Evolutionary conservation across 1,140 invertebrate genomes (phyloP), one percentile per base, ranked within the genome.

Genomic region (Eubasilissa regina): DNA sequence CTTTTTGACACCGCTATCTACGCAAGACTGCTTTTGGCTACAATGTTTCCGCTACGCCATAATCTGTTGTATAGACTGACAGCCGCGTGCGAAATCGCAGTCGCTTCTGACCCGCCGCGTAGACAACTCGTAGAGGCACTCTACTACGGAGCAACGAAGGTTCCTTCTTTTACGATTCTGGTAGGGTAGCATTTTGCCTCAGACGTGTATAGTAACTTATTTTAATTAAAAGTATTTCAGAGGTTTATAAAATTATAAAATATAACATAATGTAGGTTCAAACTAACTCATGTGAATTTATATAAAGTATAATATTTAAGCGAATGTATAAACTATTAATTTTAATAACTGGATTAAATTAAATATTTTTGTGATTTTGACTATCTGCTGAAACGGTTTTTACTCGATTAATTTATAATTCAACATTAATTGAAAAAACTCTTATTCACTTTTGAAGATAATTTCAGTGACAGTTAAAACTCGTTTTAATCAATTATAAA

Each of bases 1-100:
- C 17, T 10, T 19, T 35, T 35, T 19, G 3, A 58, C 55, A 21
- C 17, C 15, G 7, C 55, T 21, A 35, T 35, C 55, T 21, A 8
- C 17, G 17, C 21, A 21, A 11, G 12, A 11, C 55, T 15, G 19
- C 53, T 17, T 58, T 58, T 58, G 55, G 17, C 17, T 58, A 58
- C 17, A 56, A 4, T 21, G 9, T 4, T 21, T 15, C 3, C 0
- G 55, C 55, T 21, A 21, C 55, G 55, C 55, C n/a, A 21, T 21
- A 19, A 58, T 58, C 55, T 21, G 55, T 19, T 17, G 53, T 9
- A 19, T n/a, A n/a, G 19, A 56, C 53, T 55, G 51, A 15, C 53
- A 56, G 55, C 21, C 13, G 55, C 55, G 17, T 58, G 17, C 55
- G 17, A 58, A 35, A 21, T 58, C 55, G 55, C 55, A 58, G 55